Conservation (phyloP, 2,113 vertebrate species). For the Willisornis vidua region DNA sequence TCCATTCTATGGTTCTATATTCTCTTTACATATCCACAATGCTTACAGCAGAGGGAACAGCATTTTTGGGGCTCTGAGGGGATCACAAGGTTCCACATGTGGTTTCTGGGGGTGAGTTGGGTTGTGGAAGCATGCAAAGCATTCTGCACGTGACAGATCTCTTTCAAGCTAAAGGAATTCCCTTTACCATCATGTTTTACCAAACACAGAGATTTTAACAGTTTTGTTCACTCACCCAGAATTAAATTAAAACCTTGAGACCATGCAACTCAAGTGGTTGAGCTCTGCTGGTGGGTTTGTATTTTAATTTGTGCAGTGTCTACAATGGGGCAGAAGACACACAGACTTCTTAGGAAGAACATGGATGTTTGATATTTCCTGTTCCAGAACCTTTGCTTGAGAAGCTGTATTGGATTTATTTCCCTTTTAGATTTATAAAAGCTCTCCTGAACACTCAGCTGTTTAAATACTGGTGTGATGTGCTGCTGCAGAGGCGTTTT, state of each 20-base stretch:
- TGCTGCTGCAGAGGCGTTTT: slow-evolving; percentile 36
- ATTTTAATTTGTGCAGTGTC: neutral
- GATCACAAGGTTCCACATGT: neutral
- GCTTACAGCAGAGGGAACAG: neutral
- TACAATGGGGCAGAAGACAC: neutral
- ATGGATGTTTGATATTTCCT: neutral
- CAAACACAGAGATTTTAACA: neutral
- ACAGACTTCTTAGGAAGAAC: neutral
- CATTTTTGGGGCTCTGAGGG: neutral
- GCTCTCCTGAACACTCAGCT: neutral
- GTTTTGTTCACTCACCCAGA: neutral
- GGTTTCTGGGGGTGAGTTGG: neutral
- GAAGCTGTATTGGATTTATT: slow-evolving; percentile 1
- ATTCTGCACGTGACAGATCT: neutral
- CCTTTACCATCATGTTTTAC: neutral
- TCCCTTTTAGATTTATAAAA: slow-evolving; percentile 13
- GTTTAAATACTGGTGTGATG: slow-evolving; percentile 2
- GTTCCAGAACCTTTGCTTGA: neutral
- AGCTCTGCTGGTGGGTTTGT: neutral
- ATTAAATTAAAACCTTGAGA: neutral
- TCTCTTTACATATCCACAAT: neutral
- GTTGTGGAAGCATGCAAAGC: neutral
- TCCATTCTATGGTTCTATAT: neutral
- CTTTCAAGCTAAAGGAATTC: neutral
- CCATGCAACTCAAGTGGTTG: neutral